phyloP scores from a whole-genome alignment of 2,113 vertebrate genomes.

The Origma solitaria region DNA sequence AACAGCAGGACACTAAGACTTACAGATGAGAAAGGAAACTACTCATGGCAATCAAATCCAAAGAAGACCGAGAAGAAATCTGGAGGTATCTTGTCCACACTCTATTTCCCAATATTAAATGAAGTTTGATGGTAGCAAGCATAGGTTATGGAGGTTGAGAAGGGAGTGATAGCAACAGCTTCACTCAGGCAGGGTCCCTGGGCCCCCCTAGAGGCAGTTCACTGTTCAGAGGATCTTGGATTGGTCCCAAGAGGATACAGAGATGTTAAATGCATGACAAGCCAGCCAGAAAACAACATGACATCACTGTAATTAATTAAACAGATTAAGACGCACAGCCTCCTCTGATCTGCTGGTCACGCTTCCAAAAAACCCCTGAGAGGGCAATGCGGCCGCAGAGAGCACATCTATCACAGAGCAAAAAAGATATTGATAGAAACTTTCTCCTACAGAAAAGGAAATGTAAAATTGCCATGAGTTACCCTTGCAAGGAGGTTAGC shows the following conservation, averaged over 20 bases:
- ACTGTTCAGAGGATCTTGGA: neutral
- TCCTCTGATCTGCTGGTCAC: neutral
- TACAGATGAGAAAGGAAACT: neutral
- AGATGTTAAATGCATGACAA: neutral
- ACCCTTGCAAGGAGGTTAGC: neutral
- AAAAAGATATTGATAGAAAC: neutral
- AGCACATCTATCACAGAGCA: neutral
- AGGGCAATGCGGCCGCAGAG: neutral
- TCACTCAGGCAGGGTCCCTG: neutral
- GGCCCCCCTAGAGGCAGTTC: neutral
- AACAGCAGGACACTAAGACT: neutral
- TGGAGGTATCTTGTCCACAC: neutral
- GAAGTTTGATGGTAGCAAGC: neutral
- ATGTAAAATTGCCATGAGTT: neutral
- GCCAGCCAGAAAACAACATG: neutral
- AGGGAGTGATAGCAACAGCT: neutral
- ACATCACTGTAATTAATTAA: neutral
- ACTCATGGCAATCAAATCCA: neutral
- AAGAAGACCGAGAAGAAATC: neutral
- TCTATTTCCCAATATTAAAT: neutral
- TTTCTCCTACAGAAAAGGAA: neutral
- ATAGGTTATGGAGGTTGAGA: neutral
- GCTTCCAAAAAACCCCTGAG: neutral
- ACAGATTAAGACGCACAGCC: neutral
- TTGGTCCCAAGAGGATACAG: neutral